A percentile compares a stretch with the other conserved stretches of the same genome.
Evolutionary conservation across 2,888 invertebrate species (phyloP).

Genomic region (Baronia brevicornis): DNA sequence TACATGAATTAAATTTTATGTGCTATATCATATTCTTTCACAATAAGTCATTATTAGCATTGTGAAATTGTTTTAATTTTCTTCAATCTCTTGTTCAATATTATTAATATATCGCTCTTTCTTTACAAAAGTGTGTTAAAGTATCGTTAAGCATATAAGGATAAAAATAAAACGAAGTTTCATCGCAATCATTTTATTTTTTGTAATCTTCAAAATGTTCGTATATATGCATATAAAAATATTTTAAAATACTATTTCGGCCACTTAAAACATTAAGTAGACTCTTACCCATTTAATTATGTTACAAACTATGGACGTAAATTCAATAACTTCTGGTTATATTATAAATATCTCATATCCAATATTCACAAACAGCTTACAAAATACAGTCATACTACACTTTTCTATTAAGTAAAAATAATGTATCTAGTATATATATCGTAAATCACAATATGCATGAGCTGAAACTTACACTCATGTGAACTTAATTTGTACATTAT

Average conservation of each 20-base stretch:
- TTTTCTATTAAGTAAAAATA: constrained; percentile 18
- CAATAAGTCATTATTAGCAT: too few species aligned
- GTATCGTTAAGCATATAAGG: too few species aligned
- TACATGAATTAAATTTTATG: too few species aligned
- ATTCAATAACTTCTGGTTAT: constrained; percentile 20
- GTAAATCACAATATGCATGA: constrained; percentile 61
- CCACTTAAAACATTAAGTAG: constrained; percentile 27
- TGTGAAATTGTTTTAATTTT: too few species aligned
- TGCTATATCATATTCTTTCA: too few species aligned
- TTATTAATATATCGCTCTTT: too few species aligned
- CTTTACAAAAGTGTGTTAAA: too few species aligned
- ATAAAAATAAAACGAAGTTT: too few species aligned
- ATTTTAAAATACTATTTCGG: constrained; percentile 34
- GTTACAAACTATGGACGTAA: constrained; percentile 44
- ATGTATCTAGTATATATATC: constrained; percentile 20
- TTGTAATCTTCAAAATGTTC: too few species aligned
- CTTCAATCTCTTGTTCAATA: too few species aligned
- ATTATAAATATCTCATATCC: constrained; percentile 30
- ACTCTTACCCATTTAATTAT: constrained; percentile 19
- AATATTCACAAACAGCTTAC: constrained; percentile 31
- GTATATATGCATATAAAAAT: constrained; percentile 36
- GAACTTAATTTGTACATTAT: constrained; percentile 66
- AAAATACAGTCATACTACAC: constrained; percentile 19
- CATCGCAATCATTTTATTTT: too few species aligned
- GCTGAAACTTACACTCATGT: constrained; percentile 46